Evolutionary conservation across 2,797 vertebrate genomes (phyloP).

Genomic region (Scolopax bukidnonensis): DNA sequence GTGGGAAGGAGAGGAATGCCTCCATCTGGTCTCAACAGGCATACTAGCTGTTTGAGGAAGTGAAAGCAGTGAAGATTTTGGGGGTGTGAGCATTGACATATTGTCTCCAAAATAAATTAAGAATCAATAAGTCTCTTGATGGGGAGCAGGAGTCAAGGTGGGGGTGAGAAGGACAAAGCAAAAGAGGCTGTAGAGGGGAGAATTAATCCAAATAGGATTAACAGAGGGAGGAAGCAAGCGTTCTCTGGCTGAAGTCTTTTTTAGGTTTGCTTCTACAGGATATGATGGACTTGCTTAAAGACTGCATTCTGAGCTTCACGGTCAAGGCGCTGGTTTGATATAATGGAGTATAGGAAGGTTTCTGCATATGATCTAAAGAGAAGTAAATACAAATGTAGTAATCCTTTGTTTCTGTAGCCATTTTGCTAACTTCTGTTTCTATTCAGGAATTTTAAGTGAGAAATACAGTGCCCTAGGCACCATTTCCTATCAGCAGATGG

Average conservation of each 20-base stretch:
- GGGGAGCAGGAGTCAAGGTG: not conserved
- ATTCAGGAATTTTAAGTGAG: not conserved
- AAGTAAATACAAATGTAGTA: not conserved
- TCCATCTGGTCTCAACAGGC: not conserved
- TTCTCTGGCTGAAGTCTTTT: not conserved
- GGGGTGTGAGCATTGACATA: not conserved
- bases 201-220: not conserved
- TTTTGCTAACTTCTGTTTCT: not conserved
- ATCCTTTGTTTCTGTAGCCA: not conserved
- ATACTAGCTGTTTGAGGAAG: fast-evolving
- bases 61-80: not conserved
- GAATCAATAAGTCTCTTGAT: not conserved
- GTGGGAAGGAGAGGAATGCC: not conserved
- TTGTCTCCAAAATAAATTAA: not conserved
- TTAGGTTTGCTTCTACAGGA: not conserved
- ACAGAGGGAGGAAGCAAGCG: not conserved
- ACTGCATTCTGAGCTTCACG: not conserved
- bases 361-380: not conserved
- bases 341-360: not conserved
- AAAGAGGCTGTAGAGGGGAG: not conserved
- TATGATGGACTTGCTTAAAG: not conserved
- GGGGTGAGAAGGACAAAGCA: not conserved
- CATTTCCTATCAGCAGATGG: not conserved
- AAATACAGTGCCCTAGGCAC: not conserved
- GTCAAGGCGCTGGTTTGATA: not conserved